A percentile compares a stretch with the other conserved stretches of the same genome.
phyloP scores from a whole-genome alignment of 2,888 invertebrate genomes.

The Trachelus iudaicus region DNA sequence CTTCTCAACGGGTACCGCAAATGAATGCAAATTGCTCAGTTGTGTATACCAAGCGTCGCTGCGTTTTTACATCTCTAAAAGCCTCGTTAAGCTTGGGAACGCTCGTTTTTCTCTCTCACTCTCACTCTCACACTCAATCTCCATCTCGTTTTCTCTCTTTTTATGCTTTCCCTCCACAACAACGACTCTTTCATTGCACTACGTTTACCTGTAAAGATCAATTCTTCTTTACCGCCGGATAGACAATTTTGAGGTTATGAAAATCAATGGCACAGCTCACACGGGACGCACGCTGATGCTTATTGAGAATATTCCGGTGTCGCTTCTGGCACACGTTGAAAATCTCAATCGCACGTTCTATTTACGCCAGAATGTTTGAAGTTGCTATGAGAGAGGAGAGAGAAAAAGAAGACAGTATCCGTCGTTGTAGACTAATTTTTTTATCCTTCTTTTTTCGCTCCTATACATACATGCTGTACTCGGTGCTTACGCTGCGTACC shows the following conservation, averaged over 20 bases:
- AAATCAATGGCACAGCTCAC: background rate
- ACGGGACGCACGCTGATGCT: background rate
- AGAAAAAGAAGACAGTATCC: background rate
- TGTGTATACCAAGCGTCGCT: background rate
- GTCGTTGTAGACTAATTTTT: background rate
- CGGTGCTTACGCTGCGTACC: background rate
- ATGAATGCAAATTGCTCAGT: conserved; percentile 6
- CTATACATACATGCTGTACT: background rate
- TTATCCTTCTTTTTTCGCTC: background rate
- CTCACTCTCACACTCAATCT: background rate
- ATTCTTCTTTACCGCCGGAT: too few relatives aligned
- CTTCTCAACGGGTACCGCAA: conserved; percentile 1
- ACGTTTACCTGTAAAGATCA: background rate
- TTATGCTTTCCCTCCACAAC: background rate
- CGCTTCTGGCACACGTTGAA: background rate
- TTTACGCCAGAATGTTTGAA: background rate
- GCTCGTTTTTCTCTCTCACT: background rate
- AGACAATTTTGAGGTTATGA: background rate
- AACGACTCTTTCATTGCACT: background rate
- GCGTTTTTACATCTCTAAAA: conserved; percentile 7
- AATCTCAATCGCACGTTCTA: background rate
- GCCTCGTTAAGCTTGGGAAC: background rate
- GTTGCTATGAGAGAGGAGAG: background rate
- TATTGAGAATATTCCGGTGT: background rate
- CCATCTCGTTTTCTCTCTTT: background rate